Evolutionary conservation across 2,888 invertebrate species (phyloP), one percentile per base, ranked within the genome.

Genomic region (Apoderus coryli): DNA sequence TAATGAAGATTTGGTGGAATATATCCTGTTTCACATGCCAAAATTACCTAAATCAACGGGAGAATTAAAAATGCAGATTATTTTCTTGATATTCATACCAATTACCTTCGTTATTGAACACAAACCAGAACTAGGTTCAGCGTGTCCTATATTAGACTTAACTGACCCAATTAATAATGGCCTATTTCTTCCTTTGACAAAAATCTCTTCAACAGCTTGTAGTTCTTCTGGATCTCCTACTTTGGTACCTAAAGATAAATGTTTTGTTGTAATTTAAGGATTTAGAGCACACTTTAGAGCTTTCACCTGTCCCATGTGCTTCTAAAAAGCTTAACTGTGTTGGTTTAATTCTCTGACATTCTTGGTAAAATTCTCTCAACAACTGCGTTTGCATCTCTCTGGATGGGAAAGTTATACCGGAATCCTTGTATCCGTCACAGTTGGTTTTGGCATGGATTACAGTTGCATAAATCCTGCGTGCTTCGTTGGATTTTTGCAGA

Each of bases 211-310:
- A 28, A 95, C 72, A 0, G 86, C 81, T 42, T 73, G 64, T 32
- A 88, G 63, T 58, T 95, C 95, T 53, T 90, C 88, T 0, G 92
- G 90, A 59, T 95, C 95, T 10, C 93, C 90, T 3, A 84, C 78
- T 38, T 62, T 64, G 0, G 81, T 82, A 37, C 75, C 75, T 57
- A 24, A 58, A 39, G 34, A 14, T 11, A 32, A 19, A n/a, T n/a
- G n/a, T n/a, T n/a, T n/a, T n/a, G n/a, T n/a, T n/a, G n/a, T n/a
- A n/a, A n/a, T n/a, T n/a, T n/a, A n/a, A n/a, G n/a, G n/a, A n/a
- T n/a, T n/a, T n/a, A 19, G n/a, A 19, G n/a, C n/a, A 19, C n/a
- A 19, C n/a, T 7, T 19, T 19, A 4, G 4, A 3, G 13, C 16
- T 4, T 15, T 35, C 45, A 49, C 81, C 82, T 32, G 82, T 81